Base-by-base conservation (phyloP, 1,140 invertebrate species). In the Drosophila lini region DNA sequence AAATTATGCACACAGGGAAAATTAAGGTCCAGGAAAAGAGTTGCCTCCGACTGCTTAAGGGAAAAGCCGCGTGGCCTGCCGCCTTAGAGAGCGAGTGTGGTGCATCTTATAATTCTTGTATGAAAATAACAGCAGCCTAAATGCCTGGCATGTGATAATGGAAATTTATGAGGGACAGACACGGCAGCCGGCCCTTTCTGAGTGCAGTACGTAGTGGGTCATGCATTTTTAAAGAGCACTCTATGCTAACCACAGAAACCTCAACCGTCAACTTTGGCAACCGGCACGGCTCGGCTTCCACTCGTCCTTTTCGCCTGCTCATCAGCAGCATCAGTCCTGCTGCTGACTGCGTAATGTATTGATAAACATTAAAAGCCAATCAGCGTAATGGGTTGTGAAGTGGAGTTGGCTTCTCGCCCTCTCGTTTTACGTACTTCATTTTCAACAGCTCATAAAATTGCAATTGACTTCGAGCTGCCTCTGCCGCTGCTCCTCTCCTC, bases 291-390 rank as follows among this genome's bases (percentile, higher is more conserved):
- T 52, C 41, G n/a, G n/a, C n/a, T 19, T 56, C 11, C 25, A 19
- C 13, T 6, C 10, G 38, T 64, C 67, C 34, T 55, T 45, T 62
- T 52, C 16, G 22, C 31, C 38, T 38, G 65, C 52, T 60, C 55
- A 73, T 56, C 59, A 38, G n/a, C 22, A 44, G 19, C 36, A 44
- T 50, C 52, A 56, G 40, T 41, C 28, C 73, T 65, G 52, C 50
- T 58, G 42, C 56, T 47, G 79, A 76, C 67, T 82, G 67, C 68
- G 76, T 78, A 80, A 86, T 83, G 73, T 86, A 86, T 86, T 86
- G 83, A 86, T 88, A 89, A 88, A 88, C 83, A 88, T 86, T 86
- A 88, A 86, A 86, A 86, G 83, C 83, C 83, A 86, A 86, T 86
- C 83, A 86, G 80, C 80, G 83, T 86, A 86, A 86, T 88, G 83